Base-by-base conservation (phyloP, 2,797 vertebrate species). In the Hirundo rustica region DNA sequence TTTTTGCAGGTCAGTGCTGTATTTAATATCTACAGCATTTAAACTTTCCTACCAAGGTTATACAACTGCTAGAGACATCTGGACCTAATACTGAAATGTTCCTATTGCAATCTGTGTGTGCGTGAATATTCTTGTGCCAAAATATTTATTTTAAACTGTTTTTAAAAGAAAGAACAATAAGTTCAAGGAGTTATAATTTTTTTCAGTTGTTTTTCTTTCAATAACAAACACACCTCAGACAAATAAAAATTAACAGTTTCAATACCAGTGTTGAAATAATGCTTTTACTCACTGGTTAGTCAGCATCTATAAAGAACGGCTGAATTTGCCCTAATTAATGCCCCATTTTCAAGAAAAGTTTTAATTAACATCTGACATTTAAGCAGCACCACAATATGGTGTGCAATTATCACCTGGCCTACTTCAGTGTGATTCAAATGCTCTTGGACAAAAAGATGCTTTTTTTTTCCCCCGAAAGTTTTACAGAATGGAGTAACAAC, bases 301-400 rank as follows among this genome's bases (percentile, higher is more conserved):
- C n/a, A 91, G 53, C 85, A 81, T n/a, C n/a, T 62, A 81, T 48
- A 57, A 23, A 84, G 55, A 89, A 89, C 4, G 25, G 30, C n/a
- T 73, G 32, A 38, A 40, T 79, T 50, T 76, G 80, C 50, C 88
- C 96, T 96, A 96, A 95, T 96, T 97, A 95, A 92, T 90, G 83
- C 13, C 88, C 88, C 36, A 42, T 77, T 95, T 96, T 93, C 88
- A 87, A 50, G 6, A 67, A 14, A 82, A 50, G 53, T 20, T 96
- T 95, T 97, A 95, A 97, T 96, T 97, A 95, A 93, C 85, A 90
- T 64, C 71, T 96, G 93, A 96, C 94, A 90, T 90, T 90, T 79
- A 82, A 79, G 60, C 60, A 92, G 73, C 60, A 64, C n/a, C 71
- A 73, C 57, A 70, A 7, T 79, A n/a, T 68, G 67, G 45, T 55